Conservation (phyloP, 2,888 invertebrate genomes). For the Diabrotica balteata region DNA sequence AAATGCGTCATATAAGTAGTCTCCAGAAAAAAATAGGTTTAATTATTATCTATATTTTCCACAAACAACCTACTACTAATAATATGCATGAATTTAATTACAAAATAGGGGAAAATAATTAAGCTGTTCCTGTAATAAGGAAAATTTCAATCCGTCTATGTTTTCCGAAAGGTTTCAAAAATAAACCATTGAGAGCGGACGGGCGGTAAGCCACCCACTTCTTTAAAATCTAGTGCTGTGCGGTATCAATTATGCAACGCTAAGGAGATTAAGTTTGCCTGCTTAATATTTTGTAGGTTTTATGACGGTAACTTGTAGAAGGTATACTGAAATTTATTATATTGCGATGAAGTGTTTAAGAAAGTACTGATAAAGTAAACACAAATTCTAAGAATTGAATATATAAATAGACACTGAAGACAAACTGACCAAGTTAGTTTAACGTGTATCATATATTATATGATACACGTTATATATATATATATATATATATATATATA, state of each 20-base stretch:
- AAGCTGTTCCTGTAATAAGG: no score
- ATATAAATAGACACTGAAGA: no score
- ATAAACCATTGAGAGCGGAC: not conserved
- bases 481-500: no score
- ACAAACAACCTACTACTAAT: slow-evolving; percentile 2
- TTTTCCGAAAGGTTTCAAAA: not conserved
- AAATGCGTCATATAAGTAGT: no score
- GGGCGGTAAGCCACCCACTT: slow-evolving; percentile 20
- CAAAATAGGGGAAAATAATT: no score
- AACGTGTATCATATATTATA: no score
- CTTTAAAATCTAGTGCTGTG: slow-evolving; percentile 38
- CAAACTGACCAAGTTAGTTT: no score
- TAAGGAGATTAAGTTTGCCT: slow-evolving; percentile 23
- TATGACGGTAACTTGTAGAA: slow-evolving; percentile 5
- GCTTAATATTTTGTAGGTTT: slow-evolving; percentile 16
- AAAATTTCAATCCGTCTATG: not conserved
- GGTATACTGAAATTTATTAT: slow-evolving; percentile 4
- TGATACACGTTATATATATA: no score
- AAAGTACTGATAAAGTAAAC: not conserved
- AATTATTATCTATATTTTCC: not conserved
- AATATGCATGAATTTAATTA: not conserved
- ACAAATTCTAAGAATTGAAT: not conserved
- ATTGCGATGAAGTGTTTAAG: not conserved
- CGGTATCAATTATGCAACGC: slow-evolving; percentile 41
- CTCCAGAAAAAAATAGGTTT: not conserved